Evolutionary conservation across 2,888 invertebrate species (phyloP), one percentile per base, ranked within the genome.

Genomic region (Lepidonotus clava): DNA sequence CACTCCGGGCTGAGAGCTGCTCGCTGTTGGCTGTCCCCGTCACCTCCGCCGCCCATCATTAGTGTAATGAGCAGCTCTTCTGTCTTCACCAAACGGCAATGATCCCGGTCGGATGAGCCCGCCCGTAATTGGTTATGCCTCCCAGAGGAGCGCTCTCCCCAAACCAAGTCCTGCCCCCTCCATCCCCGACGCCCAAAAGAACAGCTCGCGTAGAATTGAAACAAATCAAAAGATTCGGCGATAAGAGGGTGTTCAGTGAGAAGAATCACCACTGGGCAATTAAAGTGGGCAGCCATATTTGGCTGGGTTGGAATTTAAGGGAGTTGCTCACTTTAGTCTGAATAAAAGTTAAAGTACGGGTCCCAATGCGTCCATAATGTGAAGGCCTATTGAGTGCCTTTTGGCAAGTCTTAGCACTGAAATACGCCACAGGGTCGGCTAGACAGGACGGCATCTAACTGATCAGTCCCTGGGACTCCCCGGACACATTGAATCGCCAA

Each of bases 21-120:
- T n/a, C n/a, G n/a, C n/a, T n/a, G n/a, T n/a, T n/a, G n/a, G n/a
- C n/a, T n/a, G n/a, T 46, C 61, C 24, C 61, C 24, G 61, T 11
- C 61, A 61, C 61, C 61, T 61, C 61, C 11, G 61, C 24, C 28
- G 24, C 28, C 28, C 61, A 61, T 61, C 61, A 61, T 61, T 61
- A 61, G 61, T 32, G 61, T 61, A 61, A 61, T 61, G 61, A 61
- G 61, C 61, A 61, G 61, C 61, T 61, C 61, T 32, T 61, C n/a
- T 32, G 28, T 61, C 61, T 28, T 61, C 61, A 61, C 61, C 61
- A 28, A 61, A 61, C 61, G 11, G 61, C 61, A 61, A 24, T 61
- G 61, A 61, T 61, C 61, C 24, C n/a, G 5, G 28, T 32, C 28
- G 28, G 61, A 11, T 18, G n/a, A n/a, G 28, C 28, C 61, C 28